Conservation (phyloP, 2,797 vertebrate genomes). For the Acropternis orthonyx region DNA sequence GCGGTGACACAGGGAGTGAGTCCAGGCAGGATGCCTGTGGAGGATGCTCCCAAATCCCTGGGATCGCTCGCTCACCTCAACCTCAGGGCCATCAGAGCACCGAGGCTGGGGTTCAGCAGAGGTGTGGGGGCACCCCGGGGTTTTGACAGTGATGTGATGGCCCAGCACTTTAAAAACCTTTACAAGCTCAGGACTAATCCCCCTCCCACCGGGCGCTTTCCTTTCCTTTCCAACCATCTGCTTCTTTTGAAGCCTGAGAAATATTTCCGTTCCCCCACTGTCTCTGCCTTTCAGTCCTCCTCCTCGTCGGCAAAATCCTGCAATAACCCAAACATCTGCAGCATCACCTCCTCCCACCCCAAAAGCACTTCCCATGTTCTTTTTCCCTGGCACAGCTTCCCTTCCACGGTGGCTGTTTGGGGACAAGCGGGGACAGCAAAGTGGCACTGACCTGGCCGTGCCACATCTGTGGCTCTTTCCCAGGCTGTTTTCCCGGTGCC, state of each 20-base stretch:
- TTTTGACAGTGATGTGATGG: background rate
- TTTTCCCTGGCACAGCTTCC: background rate
- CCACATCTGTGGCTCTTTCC: background rate
- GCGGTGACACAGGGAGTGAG: accelerated
- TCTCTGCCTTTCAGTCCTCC: background rate
- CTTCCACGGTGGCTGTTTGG: accelerated
- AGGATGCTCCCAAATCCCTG: background rate
- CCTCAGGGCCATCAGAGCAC: background rate
- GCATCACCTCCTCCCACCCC: background rate
- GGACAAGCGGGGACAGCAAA: background rate
- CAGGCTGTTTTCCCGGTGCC: background rate
- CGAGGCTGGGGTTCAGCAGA: background rate
- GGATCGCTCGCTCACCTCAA: accelerated
- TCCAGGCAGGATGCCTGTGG: background rate
- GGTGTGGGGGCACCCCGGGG: background rate
- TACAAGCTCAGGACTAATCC: background rate
- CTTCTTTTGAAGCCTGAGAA: background rate
- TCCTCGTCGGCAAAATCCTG: background rate
- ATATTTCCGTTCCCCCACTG: background rate
- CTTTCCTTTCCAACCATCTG: background rate
- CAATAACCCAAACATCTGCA: background rate
- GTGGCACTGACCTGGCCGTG: accelerated
- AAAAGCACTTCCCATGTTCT: background rate
- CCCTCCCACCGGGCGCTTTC: background rate
- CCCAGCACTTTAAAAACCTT: background rate